Evolutionary conservation across 2,797 vertebrate genomes (phyloP).

Genomic region (Odontamblyopus lacepedii): DNA sequence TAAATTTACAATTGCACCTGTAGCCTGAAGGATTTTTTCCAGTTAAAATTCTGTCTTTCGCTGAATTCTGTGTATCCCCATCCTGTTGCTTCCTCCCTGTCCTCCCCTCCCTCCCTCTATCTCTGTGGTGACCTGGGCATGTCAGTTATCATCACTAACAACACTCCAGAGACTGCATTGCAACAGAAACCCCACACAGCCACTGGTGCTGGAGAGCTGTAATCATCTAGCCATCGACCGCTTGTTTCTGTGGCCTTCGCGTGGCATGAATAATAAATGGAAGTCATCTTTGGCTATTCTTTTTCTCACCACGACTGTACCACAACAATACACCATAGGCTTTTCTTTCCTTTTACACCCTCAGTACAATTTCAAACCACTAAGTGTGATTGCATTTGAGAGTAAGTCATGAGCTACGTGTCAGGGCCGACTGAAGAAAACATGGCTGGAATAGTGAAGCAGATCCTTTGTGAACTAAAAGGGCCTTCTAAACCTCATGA

Average conservation of each 20-base stretch:
- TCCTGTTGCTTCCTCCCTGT: background rate
- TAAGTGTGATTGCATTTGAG: slow-evolving; percentile 5
- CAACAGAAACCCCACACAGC: slow-evolving; percentile 12
- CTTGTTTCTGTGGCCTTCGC: slow-evolving; percentile 19
- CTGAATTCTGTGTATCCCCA: slow-evolving; percentile 5
- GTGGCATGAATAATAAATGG: slow-evolving; percentile 55
- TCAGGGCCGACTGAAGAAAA: slow-evolving; percentile 22
- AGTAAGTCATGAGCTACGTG: slow-evolving; percentile 23
- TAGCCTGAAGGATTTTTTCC: background rate
- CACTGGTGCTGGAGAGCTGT: slow-evolving; percentile 16
- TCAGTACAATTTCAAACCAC: slow-evolving; percentile 24
- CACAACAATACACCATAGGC: slow-evolving; percentile 23
- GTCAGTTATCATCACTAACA: slow-evolving; percentile 65
- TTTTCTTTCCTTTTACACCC: background rate
- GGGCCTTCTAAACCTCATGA: slow-evolving; percentile 61
- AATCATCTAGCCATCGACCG: slow-evolving; percentile 24
- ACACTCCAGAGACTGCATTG: slow-evolving; percentile 42
- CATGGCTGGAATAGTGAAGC: slow-evolving; percentile 9
- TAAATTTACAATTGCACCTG: slow-evolving; percentile 5
- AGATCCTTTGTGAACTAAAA: slow-evolving; percentile 56
- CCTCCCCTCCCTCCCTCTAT: slow-evolving; percentile 4
- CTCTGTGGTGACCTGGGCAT: slow-evolving; percentile 45
- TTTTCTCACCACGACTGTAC: slow-evolving; percentile 13
- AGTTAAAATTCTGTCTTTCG: background rate
- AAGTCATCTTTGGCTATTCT: slow-evolving; percentile 42